Base-by-base conservation (phyloP, 2,113 vertebrate species). In the Rallus limicola region DNA sequence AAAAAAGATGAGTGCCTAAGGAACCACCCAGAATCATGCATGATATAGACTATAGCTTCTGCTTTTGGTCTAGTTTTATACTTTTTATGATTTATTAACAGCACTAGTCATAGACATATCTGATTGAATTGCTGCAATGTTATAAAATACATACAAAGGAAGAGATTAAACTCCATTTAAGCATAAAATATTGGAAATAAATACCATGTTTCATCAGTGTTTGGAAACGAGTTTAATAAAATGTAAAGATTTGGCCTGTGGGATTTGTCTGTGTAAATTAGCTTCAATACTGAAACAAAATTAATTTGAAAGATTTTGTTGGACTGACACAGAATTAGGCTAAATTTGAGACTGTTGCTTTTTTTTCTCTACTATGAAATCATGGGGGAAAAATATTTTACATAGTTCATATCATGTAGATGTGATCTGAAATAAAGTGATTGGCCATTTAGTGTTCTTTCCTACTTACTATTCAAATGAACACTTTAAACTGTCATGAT, bases 181-280 rank as follows among this genome's bases (percentile, higher is more conserved):
- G 92, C 63, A 86, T 76, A 70, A 25, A 62, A 29, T 67, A 79
- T 90, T 96, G 36, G 65, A 95, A 96, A 91, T 42, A 67, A 96
- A 74, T 96, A 91, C 68, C 16, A 78, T 85, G 64, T 55, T 62
- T 95, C 65, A 92, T 96, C 81, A 86, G 29, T 90, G 16, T 96
- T 96, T 91, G 65, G 25, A 94, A 92, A 96, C 94, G 60, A 93
- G 20, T 56, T 93, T 80, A 95, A 80, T 18, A 83, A 58, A 89
- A 93, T 64, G 42, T 84, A 82, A 91, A 83, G 9, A 82, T 82
- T 72, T 87, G 84, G 62, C 34, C 56, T 89, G 38, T 91, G 59
- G 36, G 28, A 85, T 91, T 90, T 93, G 91, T 56, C 44, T 2
- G 5, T 58, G 33, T 85, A 88, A 92, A 80, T 79, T 91, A 65